phyloP scores from a whole-genome alignment of 2,113 vertebrate species.

The Gallinago media region DNA sequence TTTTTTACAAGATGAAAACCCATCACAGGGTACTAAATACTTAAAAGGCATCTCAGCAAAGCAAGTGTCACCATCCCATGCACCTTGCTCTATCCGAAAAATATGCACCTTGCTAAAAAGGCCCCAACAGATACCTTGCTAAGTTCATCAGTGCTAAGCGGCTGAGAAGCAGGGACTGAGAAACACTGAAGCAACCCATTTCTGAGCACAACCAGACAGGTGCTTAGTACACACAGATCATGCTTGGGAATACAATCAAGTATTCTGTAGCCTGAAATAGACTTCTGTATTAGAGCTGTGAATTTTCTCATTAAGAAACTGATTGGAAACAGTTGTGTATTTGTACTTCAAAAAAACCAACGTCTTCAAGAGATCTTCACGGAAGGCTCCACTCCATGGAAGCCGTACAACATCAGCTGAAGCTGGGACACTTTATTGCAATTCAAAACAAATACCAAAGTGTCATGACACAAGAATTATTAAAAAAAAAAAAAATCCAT shows the following conservation, averaged over 20 bases:
- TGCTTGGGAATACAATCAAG: not conserved
- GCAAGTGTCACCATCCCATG: not conserved
- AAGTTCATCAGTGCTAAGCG: not conserved
- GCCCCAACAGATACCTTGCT: not conserved
- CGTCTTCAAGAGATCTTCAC: fast-evolving
- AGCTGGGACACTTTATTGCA: not conserved
- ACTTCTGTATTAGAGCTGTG: not conserved
- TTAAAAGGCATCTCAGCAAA: not conserved
- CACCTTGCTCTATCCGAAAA: not conserved
- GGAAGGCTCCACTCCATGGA: not conserved
- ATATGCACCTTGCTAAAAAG: not conserved
- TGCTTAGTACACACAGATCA: not conserved
- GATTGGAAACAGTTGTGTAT: not conserved
- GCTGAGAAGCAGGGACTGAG: not conserved
- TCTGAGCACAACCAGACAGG: not conserved
- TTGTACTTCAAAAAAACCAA: not conserved
- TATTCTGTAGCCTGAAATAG: not conserved
- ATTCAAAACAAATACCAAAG: not conserved
- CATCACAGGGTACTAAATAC: not conserved
- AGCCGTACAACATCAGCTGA: not conserved
- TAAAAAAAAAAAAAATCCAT: not conserved
- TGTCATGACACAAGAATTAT: not conserved
- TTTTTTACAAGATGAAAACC: not conserved
- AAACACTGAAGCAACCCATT: not conserved
- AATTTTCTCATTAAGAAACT: not conserved